phyloP scores from a whole-genome alignment of 1,140 invertebrate species.

The Sipha flava region DNA sequence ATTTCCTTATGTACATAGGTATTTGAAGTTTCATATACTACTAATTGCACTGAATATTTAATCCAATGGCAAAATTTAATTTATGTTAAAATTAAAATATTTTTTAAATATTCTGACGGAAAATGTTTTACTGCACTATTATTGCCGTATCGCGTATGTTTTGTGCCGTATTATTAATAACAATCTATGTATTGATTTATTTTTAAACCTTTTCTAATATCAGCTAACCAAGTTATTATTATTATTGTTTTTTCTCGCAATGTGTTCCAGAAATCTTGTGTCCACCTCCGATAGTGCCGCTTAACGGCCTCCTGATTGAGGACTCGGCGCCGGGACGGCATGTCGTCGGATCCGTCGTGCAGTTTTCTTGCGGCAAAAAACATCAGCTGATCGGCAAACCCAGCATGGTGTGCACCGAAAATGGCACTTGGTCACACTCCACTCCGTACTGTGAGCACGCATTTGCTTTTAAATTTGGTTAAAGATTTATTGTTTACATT shows the following conservation, averaged over 20 bases:
- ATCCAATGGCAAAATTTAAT: too few relatives aligned
- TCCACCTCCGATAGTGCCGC: constrained; percentile 58
- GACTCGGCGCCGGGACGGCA: constrained; percentile 46
- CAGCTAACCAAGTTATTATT: too few relatives aligned
- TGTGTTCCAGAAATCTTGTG: constrained; percentile 64
- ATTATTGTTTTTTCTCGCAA: constrained; percentile 22
- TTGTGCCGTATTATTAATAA: too few relatives aligned
- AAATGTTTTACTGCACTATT: too few relatives aligned
- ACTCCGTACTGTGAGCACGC: constrained; percentile 62
- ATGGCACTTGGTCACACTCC: constrained; percentile 75
- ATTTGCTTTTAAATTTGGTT: neutral
- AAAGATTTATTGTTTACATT: neutral
- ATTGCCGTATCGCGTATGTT: too few relatives aligned
- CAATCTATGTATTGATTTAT: too few relatives aligned
- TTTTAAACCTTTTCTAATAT: too few relatives aligned
- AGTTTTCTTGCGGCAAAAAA: constrained; percentile 62
- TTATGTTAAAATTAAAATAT: too few relatives aligned
- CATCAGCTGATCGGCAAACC: constrained; percentile 67
- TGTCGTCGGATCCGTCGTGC: constrained; percentile 69
- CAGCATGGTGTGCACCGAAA: constrained; percentile 74
- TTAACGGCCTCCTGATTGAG: constrained; percentile 60
- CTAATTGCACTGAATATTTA: too few relatives aligned
- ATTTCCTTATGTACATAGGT: too few relatives aligned
- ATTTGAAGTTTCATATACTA: too few relatives aligned
- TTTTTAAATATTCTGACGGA: too few relatives aligned